phyloP scores from a whole-genome alignment of 2,797 vertebrate species.

The Sebastes oblongus region DNA sequence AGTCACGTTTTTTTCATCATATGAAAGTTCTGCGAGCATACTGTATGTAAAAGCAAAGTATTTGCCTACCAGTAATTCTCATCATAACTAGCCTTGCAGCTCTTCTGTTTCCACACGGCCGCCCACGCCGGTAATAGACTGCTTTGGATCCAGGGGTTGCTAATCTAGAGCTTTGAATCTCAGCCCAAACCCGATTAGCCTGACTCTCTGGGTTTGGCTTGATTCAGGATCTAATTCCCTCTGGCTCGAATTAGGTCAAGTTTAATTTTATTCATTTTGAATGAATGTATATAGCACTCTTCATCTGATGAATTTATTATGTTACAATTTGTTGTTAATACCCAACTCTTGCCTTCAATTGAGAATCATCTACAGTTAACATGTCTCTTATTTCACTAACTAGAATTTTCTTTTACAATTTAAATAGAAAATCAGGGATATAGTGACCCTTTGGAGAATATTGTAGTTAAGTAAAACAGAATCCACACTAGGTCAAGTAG shows the following conservation, averaged over 20 bases:
- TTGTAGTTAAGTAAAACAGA: background rate
- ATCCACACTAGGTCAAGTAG: background rate
- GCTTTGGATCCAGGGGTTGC: constrained; percentile 31
- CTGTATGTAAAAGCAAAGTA: background rate
- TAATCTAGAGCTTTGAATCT: constrained; percentile 52
- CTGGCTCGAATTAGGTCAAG: constrained; percentile 37
- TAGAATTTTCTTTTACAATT: background rate
- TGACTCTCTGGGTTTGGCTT: constrained; percentile 38
- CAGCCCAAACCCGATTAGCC: constrained; percentile 46
- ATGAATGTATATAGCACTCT: background rate
- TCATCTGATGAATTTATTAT: background rate
- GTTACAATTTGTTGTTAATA: background rate
- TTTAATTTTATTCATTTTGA: constrained; percentile 40
- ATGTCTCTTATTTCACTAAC: background rate
- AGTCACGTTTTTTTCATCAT: background rate
- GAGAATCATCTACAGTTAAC: background rate
- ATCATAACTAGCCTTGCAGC: constrained; percentile 13
- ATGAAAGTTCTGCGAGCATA: background rate
- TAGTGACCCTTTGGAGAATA: background rate
- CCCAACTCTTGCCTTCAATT: background rate
- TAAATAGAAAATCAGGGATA: background rate
- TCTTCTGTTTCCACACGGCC: constrained; percentile 24
- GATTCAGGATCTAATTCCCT: constrained; percentile 40
- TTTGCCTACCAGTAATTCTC: background rate
- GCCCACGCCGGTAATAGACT: constrained; percentile 30